Conservation (phyloP, 2,888 invertebrate species). For the Stomorhina lunata region DNA sequence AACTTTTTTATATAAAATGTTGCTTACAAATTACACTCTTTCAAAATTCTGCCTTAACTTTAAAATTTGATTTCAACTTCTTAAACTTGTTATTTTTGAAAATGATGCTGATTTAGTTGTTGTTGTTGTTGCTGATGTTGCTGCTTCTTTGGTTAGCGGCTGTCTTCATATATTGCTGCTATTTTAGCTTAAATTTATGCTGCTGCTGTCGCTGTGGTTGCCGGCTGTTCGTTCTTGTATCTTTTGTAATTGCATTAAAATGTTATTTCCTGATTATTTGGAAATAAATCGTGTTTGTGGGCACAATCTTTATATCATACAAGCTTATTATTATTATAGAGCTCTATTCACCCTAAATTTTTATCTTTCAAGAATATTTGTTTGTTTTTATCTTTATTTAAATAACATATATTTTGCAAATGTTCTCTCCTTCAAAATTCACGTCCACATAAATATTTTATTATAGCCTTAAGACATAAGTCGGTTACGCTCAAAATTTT, state of each 20-base stretch:
- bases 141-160: conserved; percentile 1
- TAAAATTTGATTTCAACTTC: not conserved
- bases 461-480: not conserved
- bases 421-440: conserved; percentile 11
- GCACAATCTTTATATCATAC: conserved; percentile 30
- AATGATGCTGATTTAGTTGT: not conserved
- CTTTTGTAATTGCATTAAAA: conserved; percentile 65
- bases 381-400: not conserved
- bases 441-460: not conserved
- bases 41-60: not conserved
- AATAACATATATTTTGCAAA: conserved; percentile 21
- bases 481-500: not conserved
- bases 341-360: not conserved
- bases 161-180: conserved; percentile 5
- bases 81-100: conserved; percentile 9
- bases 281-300: conserved; percentile 55
- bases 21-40: not conserved
- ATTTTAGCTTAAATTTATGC: not conserved
- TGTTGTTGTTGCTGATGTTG: not conserved
- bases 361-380: not conserved
- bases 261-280: conserved; percentile 65
- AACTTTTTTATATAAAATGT: not conserved
- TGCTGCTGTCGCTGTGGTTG: conserved; percentile 2
- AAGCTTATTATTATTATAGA: conserved; percentile 25
- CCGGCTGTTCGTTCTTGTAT: conserved; percentile 8